Conservation (phyloP, 2,113 vertebrate genomes). For the Vicugna pacos region DNA sequence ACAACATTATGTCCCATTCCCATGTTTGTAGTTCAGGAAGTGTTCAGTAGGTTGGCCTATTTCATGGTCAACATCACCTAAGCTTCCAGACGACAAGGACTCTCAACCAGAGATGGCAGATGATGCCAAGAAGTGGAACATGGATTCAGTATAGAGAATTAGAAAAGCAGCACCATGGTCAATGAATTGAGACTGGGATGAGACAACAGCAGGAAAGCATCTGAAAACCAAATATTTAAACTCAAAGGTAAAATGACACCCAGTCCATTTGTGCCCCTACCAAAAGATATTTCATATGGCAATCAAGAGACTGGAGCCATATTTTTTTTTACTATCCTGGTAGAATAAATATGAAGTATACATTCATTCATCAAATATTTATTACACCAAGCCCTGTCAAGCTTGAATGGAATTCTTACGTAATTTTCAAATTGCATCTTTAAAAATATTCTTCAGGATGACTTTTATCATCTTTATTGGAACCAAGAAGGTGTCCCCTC, state of each 20-base stretch:
- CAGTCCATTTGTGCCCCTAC: neutral
- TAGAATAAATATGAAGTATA: constrained; percentile 58
- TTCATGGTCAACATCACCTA: neutral
- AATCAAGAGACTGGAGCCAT: neutral
- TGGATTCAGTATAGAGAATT: neutral
- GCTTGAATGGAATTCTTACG: neutral
- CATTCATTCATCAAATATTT: constrained; percentile 47
- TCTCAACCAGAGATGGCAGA: constrained; percentile 10
- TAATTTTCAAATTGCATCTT: constrained; percentile 44
- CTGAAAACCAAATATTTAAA: constrained; percentile 64
- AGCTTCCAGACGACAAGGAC: neutral
- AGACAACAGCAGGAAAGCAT: neutral
- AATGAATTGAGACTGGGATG: neutral
- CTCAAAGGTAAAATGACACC: constrained; percentile 49
- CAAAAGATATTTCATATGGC: constrained; percentile 8
- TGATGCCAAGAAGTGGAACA: neutral
- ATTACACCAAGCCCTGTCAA: constrained; percentile 41
- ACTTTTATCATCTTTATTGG: neutral
- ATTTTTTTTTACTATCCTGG: constrained; percentile 25
- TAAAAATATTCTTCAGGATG: constrained; percentile 15
- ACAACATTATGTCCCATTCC: neutral
- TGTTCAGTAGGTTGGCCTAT: neutral
- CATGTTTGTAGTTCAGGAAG: neutral
- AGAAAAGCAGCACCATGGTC: neutral
- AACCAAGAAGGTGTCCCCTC: neutral